These are phyloP conservation scores for Zygogramma bicolorata DNA, from an alignment of 2,888 invertebrate species.

Conservation along the genomic window DNA sequence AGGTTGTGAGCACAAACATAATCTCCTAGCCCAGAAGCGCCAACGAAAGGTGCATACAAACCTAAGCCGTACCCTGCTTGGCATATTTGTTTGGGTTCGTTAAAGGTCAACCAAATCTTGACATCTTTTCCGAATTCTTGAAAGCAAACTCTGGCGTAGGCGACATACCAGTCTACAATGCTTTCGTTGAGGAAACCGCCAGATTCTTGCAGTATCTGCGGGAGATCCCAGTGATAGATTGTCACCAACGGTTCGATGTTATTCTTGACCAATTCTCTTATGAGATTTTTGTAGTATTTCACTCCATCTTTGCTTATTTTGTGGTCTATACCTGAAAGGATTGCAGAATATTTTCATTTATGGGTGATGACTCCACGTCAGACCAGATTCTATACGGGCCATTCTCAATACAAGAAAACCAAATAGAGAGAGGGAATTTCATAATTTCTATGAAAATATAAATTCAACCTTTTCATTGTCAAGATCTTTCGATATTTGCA, in stretches of 20 bases:
- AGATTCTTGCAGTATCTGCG: conserved; percentile 66
- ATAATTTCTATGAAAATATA: too few species aligned
- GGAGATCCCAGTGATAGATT: conserved; percentile 71
- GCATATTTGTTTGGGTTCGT: conserved; percentile 66
- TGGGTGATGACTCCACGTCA: too few species aligned
- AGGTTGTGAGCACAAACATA: conserved; percentile 75
- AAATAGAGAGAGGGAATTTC: too few species aligned
- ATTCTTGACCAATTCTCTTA: conserved; percentile 65
- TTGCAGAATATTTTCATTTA: too few species aligned
- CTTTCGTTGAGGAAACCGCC: conserved; percentile 40
- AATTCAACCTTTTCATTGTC: too few species aligned
- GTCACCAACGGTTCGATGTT: conserved; percentile 71
- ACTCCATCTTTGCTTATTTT: conserved; percentile 78
- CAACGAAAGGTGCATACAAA: conserved; percentile 66
- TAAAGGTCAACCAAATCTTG: conserved; percentile 70
- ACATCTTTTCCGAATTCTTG: conserved; percentile 60
- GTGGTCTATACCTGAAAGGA: conserved; percentile 70
- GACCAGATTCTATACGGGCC: too few species aligned
- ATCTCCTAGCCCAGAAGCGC: conserved; percentile 69
- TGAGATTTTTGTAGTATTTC: conserved; percentile 57
- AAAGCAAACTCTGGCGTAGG: conserved; percentile 70
- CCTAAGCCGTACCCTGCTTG: conserved; percentile 60
- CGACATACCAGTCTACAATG: conserved; percentile 69
- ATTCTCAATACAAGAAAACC: too few species aligned
- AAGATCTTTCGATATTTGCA: too few species aligned